Base-by-base conservation (phyloP, 2,888 invertebrate species). In the Barypeithes pellucidus region DNA sequence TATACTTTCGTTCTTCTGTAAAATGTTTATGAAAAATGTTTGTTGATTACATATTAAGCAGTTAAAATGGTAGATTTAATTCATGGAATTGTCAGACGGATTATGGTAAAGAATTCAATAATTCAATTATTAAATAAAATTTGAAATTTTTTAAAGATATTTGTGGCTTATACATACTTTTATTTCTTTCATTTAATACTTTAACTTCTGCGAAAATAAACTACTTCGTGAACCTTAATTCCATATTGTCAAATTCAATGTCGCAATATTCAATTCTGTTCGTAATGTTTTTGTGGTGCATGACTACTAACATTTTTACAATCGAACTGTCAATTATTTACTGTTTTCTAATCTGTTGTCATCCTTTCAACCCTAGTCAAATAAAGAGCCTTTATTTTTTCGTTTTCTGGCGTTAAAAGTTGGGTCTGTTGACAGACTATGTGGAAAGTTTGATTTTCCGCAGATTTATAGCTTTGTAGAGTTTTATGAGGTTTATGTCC, bases 301-400 rank as follows among this genome's bases (percentile, higher is more conserved):
- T 52, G 33, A 36, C 18, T 33, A 57, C 52, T 29, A 50, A 65
- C 50, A 50, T 52, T 65, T 65, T 65, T n/a, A 36, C 14, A 20
- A 22, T 52, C 52, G 52, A 47, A 36, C 65, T 65, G 65, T 65
- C 65, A 65, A 52, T n/a, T n/a, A n/a, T 50, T 65, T 65, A 65
- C 33, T 50, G 36, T 52, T 52, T 29, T 29, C 50, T 12, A 65
- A 65, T 65, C 50, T 39, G 50, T 5, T 18, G 29, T 47, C 39
- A 12, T 16, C 14, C 36, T 22, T 47, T 65, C 65, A 50, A 65
- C 39, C 18, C 54, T 7, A 24, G 14, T 50, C 65, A 65, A 65
- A 65, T 65, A 52, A 65, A 52, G 45, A 52, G 18, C 47, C n/a
- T n/a, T 33, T 47, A 45, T 18, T 65, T 50, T 50, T 62, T 50